A percentile compares a stretch with the other conserved stretches of the same genome.
These are phyloP conservation scores for Spialia ferax DNA, from an alignment of 2,888 invertebrate genomes.

Conservation along the genomic window DNA sequence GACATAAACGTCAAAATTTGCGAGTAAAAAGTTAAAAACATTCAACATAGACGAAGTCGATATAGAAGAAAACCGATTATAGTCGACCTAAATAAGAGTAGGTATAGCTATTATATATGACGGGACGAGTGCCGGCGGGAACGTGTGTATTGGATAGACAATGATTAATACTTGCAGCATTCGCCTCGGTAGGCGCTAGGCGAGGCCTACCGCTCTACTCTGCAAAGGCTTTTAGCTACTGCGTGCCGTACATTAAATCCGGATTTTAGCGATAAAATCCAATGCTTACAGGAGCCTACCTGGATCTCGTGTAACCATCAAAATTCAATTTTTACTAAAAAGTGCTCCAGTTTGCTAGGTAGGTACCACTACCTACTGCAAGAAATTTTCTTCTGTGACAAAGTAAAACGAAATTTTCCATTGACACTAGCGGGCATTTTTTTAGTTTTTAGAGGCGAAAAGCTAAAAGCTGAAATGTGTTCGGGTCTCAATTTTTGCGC, in stretches of 20 bases:
- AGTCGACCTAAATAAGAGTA: not conserved
- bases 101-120: constrained; percentile 1
- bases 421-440: constrained; percentile 41
- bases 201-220: constrained; percentile 2
- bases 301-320: constrained; percentile 45
- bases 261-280: constrained; percentile 47
- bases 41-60: not conserved
- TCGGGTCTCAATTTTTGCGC: constrained; percentile 20
- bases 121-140: constrained; percentile 9
- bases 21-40: not conserved
- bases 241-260: constrained; percentile 43
- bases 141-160: constrained; percentile 34
- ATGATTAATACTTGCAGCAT: constrained; percentile 3
- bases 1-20: no score
- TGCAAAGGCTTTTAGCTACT: constrained; percentile 13
- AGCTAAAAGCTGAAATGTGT: constrained; percentile 35
- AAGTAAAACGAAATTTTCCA: constrained; percentile 45
- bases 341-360: constrained; percentile 42
- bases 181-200: constrained; percentile 18
- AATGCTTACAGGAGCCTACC: constrained; percentile 32
- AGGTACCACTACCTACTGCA: constrained; percentile 10
- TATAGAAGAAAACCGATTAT: not conserved
- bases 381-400: constrained; percentile 47
- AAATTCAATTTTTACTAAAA: constrained; percentile 48
- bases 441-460: constrained; percentile 27